Evolutionary conservation across 2,113 vertebrate genomes (phyloP).

Genomic region (Ginglymostoma cirratum): DNA sequence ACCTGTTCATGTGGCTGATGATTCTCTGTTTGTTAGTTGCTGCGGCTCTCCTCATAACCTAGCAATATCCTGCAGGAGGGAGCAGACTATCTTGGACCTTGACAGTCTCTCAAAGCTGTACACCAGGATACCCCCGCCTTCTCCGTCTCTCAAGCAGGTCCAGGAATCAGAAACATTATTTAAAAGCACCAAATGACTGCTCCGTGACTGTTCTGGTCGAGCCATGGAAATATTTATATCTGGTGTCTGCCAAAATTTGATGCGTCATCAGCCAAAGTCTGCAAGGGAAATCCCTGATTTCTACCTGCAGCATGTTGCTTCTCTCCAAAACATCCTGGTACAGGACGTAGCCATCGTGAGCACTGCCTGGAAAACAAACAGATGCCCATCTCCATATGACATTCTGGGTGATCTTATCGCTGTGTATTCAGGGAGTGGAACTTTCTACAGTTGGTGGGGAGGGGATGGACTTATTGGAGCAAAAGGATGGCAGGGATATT

Average conservation of each 20-base stretch:
- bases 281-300: neutral
- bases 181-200: neutral
- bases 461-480: too few relatives aligned
- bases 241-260: neutral
- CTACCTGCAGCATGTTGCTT: neutral
- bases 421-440: neutral
- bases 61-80: neutral
- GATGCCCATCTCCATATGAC: too few relatives aligned
- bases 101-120: neutral
- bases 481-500: neutral
- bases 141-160: neutral
- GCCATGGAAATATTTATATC: neutral
- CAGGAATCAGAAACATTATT: neutral
- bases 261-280: neutral
- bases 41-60: neutral
- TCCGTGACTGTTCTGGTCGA: neutral
- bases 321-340: neutral
- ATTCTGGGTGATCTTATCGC: neutral
- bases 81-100: neutral
- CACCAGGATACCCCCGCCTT: neutral
- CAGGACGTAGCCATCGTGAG: neutral
- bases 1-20: neutral
- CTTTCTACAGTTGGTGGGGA: neutral
- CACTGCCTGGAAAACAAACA: too few relatives aligned
- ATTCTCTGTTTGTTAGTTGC: neutral